Percentiles rank a stretch among this genome's conserved stretches.
Conservation (phyloP, 1,140 invertebrate species). For the Drosophila persimilis region DNA sequence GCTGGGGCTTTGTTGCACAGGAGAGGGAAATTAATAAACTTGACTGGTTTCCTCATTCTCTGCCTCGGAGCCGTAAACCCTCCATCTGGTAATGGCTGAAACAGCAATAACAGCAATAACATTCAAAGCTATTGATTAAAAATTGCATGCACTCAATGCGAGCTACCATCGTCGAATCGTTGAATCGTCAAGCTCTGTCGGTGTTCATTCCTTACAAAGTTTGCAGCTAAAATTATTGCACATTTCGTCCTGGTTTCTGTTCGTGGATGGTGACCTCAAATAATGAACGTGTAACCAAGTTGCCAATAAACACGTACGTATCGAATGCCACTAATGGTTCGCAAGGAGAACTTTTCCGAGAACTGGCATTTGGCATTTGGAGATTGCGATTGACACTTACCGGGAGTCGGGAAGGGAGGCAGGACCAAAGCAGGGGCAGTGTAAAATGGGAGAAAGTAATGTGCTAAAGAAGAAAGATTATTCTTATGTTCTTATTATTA, state of each 20-base stretch:
- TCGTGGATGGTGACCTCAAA: slow-evolving; percentile 55
- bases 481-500: too few species aligned
- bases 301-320: slow-evolving; percentile 71
- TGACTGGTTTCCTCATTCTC: slow-evolving; percentile 30
- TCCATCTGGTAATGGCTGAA: slow-evolving; percentile 26
- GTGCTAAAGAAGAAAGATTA: slow-evolving; percentile 21
- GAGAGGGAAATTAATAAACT: slow-evolving; percentile 59
- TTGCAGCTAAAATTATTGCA: slow-evolving; percentile 47
- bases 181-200: slow-evolving; percentile 27
- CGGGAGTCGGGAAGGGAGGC: slow-evolving; percentile 1
- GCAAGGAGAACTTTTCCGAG: slow-evolving; percentile 36
- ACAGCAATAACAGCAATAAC: slow-evolving; percentile 43
- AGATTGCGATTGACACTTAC: slow-evolving; percentile 51
- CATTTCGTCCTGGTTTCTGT: slow-evolving; percentile 37
- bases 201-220: slow-evolving; percentile 33
- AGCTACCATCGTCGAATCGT: slow-evolving; percentile 25
- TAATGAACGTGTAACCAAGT: slow-evolving; percentile 54
- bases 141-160: slow-evolving; percentile 25
- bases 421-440: neutral
- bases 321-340: slow-evolving; percentile 61
- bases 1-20: slow-evolving; percentile 5
- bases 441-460: neutral
- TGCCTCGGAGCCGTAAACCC: neutral
- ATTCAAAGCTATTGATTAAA: slow-evolving; percentile 75
- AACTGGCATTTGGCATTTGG: slow-evolving; percentile 44